A percentile compares a stretch with the other conserved stretches of the same genome.
Conservation (phyloP, 1,140 invertebrate species). For the Drosophila fuyamai region DNA sequence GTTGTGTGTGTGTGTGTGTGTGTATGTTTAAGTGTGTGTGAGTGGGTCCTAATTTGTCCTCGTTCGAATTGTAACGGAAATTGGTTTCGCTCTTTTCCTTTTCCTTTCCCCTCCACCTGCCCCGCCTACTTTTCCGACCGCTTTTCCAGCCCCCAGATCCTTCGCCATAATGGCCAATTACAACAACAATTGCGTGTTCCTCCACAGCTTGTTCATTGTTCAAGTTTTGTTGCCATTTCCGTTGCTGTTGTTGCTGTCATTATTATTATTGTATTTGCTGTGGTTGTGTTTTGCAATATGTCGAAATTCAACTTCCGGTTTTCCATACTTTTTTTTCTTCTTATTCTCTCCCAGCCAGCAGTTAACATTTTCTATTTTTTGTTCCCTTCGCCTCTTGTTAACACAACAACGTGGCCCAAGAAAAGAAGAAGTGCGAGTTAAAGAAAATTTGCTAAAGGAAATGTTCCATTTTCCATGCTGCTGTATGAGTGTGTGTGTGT, state of each 20-base stretch:
- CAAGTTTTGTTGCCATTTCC: conserved; percentile 26
- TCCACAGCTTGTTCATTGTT: conserved; percentile 38
- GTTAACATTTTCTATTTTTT: conserved; percentile 46
- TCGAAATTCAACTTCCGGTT: conserved; percentile 67
- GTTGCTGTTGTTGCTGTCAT: conserved; percentile 6
- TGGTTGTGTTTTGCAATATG: conserved; percentile 71
- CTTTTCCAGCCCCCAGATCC: neutral
- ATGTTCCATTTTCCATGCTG: conserved; percentile 65
- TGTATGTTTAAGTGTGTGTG: conserved; percentile 27
- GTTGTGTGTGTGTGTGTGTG: conserved; percentile 16
- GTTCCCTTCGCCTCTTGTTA: conserved; percentile 36
- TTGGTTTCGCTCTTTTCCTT: conserved; percentile 57
- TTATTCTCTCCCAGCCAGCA: conserved; percentile 12
- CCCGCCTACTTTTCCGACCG: neutral
- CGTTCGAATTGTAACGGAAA: conserved; percentile 67
- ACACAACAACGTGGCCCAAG: conserved; percentile 21
- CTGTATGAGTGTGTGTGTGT: conserved; percentile 17
- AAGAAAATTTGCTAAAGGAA: conserved; percentile 74
- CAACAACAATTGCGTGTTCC: conserved; percentile 51
- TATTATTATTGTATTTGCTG: conserved; percentile 41
- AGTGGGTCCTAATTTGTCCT: conserved; percentile 72
- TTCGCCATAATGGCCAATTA: conserved; percentile 54
- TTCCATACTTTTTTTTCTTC: conserved; percentile 5
- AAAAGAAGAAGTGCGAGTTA: conserved; percentile 26
- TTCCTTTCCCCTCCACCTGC: neutral